These are phyloP conservation scores for Artemia sinica DNA, from an alignment of 2,888 invertebrate species.

Conservation along the genomic window DNA sequence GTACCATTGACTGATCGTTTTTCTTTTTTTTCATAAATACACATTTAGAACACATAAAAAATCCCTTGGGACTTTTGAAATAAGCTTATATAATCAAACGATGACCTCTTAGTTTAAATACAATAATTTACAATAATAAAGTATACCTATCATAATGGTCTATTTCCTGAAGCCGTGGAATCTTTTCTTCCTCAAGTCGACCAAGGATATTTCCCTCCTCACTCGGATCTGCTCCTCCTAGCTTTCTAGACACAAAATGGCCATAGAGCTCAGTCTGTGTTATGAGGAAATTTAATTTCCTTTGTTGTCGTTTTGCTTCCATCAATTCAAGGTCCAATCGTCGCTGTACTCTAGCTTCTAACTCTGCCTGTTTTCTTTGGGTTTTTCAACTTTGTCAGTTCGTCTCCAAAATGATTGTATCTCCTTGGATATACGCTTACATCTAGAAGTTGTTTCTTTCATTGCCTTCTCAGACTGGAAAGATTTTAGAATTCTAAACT, in stretches of 20 bases:
- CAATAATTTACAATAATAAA: too few relatives aligned
- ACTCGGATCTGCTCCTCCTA: slow-evolving; percentile 53
- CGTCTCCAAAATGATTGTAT: slow-evolving; percentile 88
- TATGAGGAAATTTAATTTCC: slow-evolving; percentile 84
- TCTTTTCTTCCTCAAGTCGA: slow-evolving; percentile 69
- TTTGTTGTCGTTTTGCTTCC: slow-evolving; percentile 61
- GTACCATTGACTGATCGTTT: too few relatives aligned
- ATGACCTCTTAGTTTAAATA: too few relatives aligned
- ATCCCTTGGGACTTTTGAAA: too few relatives aligned
- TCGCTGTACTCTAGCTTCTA: slow-evolving; percentile 79
- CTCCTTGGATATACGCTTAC: slow-evolving; percentile 74
- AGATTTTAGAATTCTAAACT: slow-evolving; percentile 19
- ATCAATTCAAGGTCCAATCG: slow-evolving; percentile 67
- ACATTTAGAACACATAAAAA: too few relatives aligned
- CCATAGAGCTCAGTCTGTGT: slow-evolving; percentile 92
- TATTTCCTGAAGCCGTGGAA: slow-evolving; percentile 48
- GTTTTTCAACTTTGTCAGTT: slow-evolving; percentile 73
- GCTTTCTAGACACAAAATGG: slow-evolving; percentile 86
- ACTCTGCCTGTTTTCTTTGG: slow-evolving; percentile 20
- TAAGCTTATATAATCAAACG: too few relatives aligned
- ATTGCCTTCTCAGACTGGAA: slow-evolving; percentile 74
- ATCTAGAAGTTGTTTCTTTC: slow-evolving; percentile 81
- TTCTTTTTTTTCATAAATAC: too few relatives aligned
- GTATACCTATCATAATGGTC: slow-evolving; percentile 61
- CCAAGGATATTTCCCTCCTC: slow-evolving; percentile 59